Evolutionary conservation across 2,797 vertebrate species (phyloP).

Genomic region (Myiothlypis chrysogaster): DNA sequence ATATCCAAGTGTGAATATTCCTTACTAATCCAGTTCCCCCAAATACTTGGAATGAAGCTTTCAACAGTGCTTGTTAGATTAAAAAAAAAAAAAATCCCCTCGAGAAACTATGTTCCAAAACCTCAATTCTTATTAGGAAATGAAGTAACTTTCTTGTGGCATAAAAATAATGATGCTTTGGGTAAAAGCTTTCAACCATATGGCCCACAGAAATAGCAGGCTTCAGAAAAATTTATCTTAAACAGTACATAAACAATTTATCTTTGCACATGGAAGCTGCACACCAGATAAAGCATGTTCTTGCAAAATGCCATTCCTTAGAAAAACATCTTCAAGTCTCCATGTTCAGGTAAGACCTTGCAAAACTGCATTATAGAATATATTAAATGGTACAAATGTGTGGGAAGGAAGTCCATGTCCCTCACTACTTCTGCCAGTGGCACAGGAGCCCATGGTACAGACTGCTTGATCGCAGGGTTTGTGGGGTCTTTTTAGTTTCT

Average conservation of each 20-base stretch:
- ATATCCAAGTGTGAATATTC: constrained; percentile 19
- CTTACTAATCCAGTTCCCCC: background rate
- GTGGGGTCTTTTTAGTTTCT: background rate
- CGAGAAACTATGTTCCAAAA: background rate
- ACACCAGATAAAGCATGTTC: background rate
- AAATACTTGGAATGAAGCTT: background rate
- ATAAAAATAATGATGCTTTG: background rate
- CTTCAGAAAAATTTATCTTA: background rate
- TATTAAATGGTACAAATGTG: accelerated
- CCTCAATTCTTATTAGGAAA: background rate
- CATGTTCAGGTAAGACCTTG: background rate
- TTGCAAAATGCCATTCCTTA: background rate
- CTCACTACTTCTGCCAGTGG: background rate
- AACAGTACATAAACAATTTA: background rate
- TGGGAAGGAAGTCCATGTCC: background rate
- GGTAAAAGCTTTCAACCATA: background rate
- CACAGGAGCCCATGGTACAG: background rate
- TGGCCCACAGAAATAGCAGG: background rate
- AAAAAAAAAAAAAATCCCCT: background rate
- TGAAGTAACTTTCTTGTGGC: background rate
- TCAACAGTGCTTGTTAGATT: background rate
- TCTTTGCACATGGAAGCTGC: background rate
- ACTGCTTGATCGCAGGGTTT: background rate
- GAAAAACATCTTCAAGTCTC: background rate
- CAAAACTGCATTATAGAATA: background rate